Base-by-base conservation (phyloP, 2,888 invertebrate species). In the Nebria salina region DNA sequence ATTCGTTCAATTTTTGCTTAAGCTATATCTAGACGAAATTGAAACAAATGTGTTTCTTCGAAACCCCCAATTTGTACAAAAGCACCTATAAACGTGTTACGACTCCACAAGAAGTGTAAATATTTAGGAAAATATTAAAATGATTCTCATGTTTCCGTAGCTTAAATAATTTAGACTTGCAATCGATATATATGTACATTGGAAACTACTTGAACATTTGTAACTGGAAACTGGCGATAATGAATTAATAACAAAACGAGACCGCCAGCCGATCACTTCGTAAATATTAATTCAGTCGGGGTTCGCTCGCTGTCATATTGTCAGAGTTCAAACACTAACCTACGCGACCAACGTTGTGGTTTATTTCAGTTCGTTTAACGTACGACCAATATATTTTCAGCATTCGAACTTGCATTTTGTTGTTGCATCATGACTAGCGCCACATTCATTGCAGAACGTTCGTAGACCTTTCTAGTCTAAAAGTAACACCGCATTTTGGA, bases 331-430 rank as follows among this genome's bases (percentile, higher is more conserved):
- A 54, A 34, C 34, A 34, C 34, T 34, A 34, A 54, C 54, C 54
- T 11, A 54, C 13, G 13, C 7, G 54, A 34, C 34, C 54, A 8
- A 54, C 54, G 8, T 54, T 8, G 70, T 76, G 76, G 43, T 76
- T 76, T 76, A 76, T 76, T 76, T 76, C 68, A 70, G 76, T 76
- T 76, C 70, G 68, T 76, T 76, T 76, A 76, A 76, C 70, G 70
- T 70, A 70, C 70, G 43, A 76, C 76, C 68, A 54, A 70, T 70
- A 76, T 76, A 76, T 76, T 54, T 54, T 54, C 54, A 8, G 54
- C 54, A 54, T 54, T 54, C 13, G 54, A 54, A 54, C 54, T 54
- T 54, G 54, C 54, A 8, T 54, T 54, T 54, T 2, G 34, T 34
- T 2, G 54, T 54, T 54, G 54, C 54, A 54, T 54, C 54, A 54